phyloP scores from a whole-genome alignment of 2,888 invertebrate genomes.

The Leucophenga maculata region DNA sequence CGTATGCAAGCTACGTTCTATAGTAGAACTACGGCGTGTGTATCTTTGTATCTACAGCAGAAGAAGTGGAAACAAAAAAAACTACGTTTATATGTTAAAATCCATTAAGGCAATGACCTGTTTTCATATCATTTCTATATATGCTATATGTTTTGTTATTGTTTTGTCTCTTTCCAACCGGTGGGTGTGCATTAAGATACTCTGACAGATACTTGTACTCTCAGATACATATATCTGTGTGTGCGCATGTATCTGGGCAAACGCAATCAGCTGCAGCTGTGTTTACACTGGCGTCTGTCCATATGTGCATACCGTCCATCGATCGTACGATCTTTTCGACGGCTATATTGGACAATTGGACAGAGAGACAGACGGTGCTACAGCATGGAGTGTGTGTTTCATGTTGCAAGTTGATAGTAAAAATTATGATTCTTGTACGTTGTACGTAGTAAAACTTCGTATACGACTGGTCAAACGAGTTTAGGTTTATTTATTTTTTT shows the following conservation, averaged over 20 bases:
- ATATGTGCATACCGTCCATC: constrained; percentile 34
- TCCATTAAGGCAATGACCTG: constrained; percentile 70
- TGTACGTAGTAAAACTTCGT: constrained; percentile 7
- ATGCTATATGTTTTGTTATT: constrained; percentile 54
- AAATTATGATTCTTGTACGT: constrained; percentile 56
- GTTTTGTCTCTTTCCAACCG: constrained; percentile 60
- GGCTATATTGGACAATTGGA: no score
- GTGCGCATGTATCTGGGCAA: constrained; percentile 3
- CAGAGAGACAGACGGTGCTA: not conserved
- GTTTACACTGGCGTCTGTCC: constrained; percentile 42
- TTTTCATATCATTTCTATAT: constrained; percentile 64
- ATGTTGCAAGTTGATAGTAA: constrained; percentile 66
- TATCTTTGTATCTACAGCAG: not conserved
- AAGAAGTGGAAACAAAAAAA: constrained; percentile 16
- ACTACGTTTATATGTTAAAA: constrained; percentile 44
- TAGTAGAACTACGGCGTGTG: constrained; percentile 41
- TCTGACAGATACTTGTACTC: not conserved
- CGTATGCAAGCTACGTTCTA: constrained; percentile 59
- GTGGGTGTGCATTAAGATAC: constrained; percentile 16
- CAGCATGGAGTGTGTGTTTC: constrained; percentile 56
- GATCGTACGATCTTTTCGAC: constrained; percentile 34
- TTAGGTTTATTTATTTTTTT: constrained; percentile 39
- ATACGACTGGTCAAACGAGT: constrained; percentile 18
- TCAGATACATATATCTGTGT: not conserved
- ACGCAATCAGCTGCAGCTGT: constrained; percentile 56